These are phyloP conservation scores for Homarus gammarus DNA, from an alignment of 2,888 invertebrate genomes.

Conservation along the genomic window DNA sequence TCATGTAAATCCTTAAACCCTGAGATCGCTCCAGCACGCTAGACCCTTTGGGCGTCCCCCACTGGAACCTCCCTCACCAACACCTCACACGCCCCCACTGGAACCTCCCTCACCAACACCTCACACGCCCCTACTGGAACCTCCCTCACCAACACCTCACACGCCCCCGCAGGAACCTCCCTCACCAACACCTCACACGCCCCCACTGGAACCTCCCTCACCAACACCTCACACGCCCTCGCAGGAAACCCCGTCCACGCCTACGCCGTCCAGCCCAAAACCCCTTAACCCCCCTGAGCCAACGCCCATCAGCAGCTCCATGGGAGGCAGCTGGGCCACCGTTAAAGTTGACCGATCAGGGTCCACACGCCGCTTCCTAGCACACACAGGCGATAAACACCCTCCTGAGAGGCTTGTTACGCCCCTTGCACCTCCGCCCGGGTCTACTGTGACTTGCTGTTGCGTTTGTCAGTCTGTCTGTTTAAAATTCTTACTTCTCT, in stretches of 20 bases:
- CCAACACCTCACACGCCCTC: background rate
- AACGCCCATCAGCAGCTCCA: background rate
- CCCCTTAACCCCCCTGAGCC: background rate
- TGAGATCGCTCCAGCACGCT: background rate
- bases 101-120: background rate
- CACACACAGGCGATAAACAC: too few relatives aligned
- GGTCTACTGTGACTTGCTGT: too few relatives aligned
- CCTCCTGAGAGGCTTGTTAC: too few relatives aligned
- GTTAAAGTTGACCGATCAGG: slow-evolving; percentile 7
- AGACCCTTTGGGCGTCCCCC: background rate
- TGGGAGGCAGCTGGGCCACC: background rate
- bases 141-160: background rate
- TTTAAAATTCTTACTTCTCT: too few relatives aligned
- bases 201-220: background rate
- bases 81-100: background rate
- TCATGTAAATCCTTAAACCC: background rate
- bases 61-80: background rate
- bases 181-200: background rate
- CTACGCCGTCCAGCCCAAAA: background rate
- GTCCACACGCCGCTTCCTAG: background rate
- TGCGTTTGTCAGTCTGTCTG: background rate
- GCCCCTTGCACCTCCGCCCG: too few relatives aligned
- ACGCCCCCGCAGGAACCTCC: background rate
- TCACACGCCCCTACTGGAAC: background rate
- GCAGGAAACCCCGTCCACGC: background rate